Evolutionary conservation across 1,140 invertebrate genomes (phyloP), one percentile per base, ranked within the genome.

Genomic region (Riptortus pedestris): DNA sequence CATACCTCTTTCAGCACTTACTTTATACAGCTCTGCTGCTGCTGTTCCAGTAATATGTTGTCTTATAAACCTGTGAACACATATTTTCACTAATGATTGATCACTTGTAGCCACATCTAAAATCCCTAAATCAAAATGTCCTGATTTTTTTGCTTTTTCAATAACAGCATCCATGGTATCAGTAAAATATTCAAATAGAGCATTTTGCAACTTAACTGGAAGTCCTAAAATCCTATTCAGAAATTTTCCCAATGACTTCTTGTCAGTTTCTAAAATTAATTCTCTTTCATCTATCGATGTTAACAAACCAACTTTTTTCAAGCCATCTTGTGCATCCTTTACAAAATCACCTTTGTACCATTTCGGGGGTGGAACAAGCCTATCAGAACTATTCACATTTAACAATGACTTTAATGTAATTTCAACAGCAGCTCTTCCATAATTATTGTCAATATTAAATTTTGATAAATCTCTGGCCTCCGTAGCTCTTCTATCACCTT

Each of bases 361-460:
- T 64, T 81, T 78, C 16, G 93, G 93, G 27, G 91, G 88, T 60
- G 85, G 79, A 57, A 96, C 93, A 64, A 93, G 76, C 7, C 80
- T 78, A 22, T 71, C 67, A n/a, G n/a, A n/a, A 47, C 22, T 47
- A 69, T 82, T 81, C 66, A 79, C 76, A 18, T 80, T 79, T 79
- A 84, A 81, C 26, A 93, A 83, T 2, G 87, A 83, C 73, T 91
- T 93, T 90, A 99, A 96, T 1, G 96, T 91, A 27, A 88, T 83
- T 75, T 98, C 95, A 9, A 99, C 77, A 0, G 96, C 96, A 38
- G 87, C 78, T 55, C 94, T 81, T 22, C 96, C 96, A 74, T 89
- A 93, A 72, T 96, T 97, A 74, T 95, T 98, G 73, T 98, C 96
- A 70, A 99, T 96, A 73, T 99, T 99, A 74, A 98, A 99, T 73